phyloP scores from a whole-genome alignment of 1,140 invertebrate genomes.

The Calephelis virginiensis region DNA sequence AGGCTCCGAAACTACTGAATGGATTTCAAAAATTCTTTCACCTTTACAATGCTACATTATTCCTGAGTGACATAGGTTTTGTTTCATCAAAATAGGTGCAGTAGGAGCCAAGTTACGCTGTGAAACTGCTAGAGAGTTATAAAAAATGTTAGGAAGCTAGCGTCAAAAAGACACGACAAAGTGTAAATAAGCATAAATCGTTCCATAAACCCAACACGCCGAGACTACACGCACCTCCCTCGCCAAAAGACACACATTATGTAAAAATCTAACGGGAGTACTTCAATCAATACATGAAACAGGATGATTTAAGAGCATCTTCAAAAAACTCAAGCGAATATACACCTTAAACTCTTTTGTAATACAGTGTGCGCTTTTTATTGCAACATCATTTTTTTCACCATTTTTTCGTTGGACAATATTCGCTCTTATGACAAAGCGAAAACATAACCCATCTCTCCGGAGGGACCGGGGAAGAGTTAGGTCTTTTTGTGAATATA shows the following conservation, averaged over 20 bases:
- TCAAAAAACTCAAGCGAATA: conserved; percentile 36
- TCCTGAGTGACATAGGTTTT: no score
- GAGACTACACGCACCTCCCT: conserved; percentile 37
- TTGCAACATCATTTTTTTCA: conserved; percentile 34
- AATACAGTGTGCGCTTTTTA: conserved; percentile 29
- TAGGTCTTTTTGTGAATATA: conserved; percentile 67
- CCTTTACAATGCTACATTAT: no score
- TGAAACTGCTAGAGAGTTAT: no score
- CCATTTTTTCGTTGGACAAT: conserved; percentile 47
- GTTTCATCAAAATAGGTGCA: no score
- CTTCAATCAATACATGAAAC: conserved; percentile 65
- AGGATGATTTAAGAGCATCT: conserved; percentile 69
- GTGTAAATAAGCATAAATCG: conserved; percentile 13
- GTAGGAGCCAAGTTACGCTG: no score
- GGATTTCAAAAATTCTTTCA: no score
- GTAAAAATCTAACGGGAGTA: conserved; percentile 70
- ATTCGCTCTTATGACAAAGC: conserved; percentile 47
- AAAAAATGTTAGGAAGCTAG: neutral
- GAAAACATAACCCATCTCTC: conserved; percentile 32
- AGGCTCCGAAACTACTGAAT: no score
- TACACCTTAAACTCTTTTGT: conserved; percentile 33
- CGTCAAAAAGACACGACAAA: neutral
- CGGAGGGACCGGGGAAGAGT: conserved; percentile 55
- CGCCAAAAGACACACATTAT: conserved; percentile 67
- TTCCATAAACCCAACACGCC: conserved; percentile 9